Evolutionary conservation across 2,113 vertebrate species (phyloP), one percentile per base, ranked within the genome.

Genomic region (Paraplagusia blochii): DNA sequence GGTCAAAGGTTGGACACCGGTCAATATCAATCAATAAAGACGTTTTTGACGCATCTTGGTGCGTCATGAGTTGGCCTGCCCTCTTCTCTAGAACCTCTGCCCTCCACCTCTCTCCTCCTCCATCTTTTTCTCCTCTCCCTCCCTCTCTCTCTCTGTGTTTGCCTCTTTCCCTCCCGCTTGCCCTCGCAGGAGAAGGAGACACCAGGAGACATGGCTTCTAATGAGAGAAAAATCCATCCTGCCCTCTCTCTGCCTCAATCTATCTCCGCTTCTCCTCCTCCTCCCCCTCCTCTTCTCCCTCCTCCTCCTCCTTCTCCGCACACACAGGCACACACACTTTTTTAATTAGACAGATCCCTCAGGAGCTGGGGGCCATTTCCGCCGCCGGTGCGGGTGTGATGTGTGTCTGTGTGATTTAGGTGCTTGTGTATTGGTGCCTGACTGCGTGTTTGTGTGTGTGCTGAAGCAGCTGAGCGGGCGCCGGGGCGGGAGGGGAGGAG

Each of bases 141-240:
- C 34, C 35, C 54, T 58, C 48, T 52, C 47, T 38, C 63, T 65
- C 63, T 35, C 44, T 35, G 58, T 1, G 8, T 44, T 69, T 74
- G n/a, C n/a, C n/a, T n/a, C n/a, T n/a, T n/a, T n/a, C n/a, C n/a
- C 55, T 70, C 55, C 67, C 72, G 72, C 35, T 39, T 53, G 42
- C 65, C 66, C 69, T 76, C 48, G 15, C 22, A 67, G 81, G 77
- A 79, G 74, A 83, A 64, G 72, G 75, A 80, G 83, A 84, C 85
- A 85, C 80, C 85, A 89, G 87, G 86, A 90, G 88, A 89, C 87
- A 69, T 69, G 76, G 85, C 87, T 82, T 85, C 89, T 90, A 89
- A 90, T 90, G 89, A 91, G 87, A 87, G 88, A 87, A 88, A 91
- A 90, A 90, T 87, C 88, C 86, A 88, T 90, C 83, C 85, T 76